Conservation (phyloP, 2,888 invertebrate species). For the Eupelmus urozonus region DNA sequence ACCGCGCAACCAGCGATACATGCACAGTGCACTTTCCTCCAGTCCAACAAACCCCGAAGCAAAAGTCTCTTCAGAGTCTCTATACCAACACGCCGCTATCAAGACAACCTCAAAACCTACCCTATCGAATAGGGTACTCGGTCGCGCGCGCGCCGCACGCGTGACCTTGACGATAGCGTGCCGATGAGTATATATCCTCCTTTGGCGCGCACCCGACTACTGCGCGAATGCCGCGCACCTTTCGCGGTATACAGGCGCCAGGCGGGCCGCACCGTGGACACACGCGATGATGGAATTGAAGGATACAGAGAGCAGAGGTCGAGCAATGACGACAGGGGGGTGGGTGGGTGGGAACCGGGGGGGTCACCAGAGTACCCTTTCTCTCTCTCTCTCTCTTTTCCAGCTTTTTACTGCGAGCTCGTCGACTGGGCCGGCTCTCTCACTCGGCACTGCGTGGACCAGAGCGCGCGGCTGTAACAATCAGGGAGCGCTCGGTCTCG, state of each 20-base stretch:
- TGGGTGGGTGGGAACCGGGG: not conserved
- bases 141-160: not conserved
- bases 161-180: constrained; percentile 10
- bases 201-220: not conserved
- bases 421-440: not conserved
- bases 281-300: not conserved
- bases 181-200: not conserved
- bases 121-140: too few relatives aligned
- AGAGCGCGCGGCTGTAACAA: constrained; percentile 67
- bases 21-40: too few relatives aligned
- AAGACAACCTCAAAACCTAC: too few relatives aligned
- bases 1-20: constrained; percentile 10
- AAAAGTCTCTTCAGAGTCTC: too few relatives aligned
- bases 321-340: too few relatives aligned
- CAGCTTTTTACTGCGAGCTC: not conserved
- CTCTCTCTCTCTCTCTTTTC: not conserved
- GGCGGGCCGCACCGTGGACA: not conserved
- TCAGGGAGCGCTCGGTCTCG: constrained; percentile 70
- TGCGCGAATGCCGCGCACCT: not conserved
- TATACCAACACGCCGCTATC: too few relatives aligned
- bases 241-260: too few relatives aligned
- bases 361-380: constrained; percentile 5
- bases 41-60: too few relatives aligned
- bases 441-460: not conserved
- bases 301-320: too few relatives aligned